These are phyloP conservation scores for Martes martes DNA, from an alignment of 2,113 vertebrate genomes.

Conservation along the genomic window DNA sequence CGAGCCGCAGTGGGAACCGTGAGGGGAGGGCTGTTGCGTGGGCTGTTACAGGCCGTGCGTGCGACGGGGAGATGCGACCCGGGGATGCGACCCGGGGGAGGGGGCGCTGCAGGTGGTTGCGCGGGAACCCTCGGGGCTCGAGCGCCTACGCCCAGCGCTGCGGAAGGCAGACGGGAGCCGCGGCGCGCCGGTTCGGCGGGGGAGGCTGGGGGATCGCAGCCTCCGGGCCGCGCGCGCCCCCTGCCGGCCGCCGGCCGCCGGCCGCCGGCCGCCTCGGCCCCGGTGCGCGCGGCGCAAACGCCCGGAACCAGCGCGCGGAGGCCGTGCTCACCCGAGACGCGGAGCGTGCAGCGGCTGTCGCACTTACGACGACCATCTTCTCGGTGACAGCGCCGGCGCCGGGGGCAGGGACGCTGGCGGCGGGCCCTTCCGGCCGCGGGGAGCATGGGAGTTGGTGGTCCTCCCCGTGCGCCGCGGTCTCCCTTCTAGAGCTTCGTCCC, in stretches of 20 bases:
- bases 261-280: neutral
- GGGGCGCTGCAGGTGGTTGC: neutral
- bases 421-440: neutral
- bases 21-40: neutral
- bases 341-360: neutral
- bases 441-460: neutral
- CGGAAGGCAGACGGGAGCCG: neutral
- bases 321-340: neutral
- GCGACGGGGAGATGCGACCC: neutral
- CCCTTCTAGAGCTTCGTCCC: neutral
- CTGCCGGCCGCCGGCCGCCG: neutral
- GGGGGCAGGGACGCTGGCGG: neutral
- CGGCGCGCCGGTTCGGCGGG: neutral
- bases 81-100: too few relatives aligned
- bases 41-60: neutral
- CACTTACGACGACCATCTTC: neutral
- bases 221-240: neutral
- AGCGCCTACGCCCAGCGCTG: neutral
- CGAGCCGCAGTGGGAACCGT: neutral
- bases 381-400: neutral
- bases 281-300: neutral
- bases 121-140: too few relatives aligned
- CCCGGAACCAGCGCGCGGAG: neutral
- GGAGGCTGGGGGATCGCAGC: neutral
- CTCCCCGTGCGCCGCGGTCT: too few relatives aligned